These are phyloP conservation scores for Malthinus seriepunctatus DNA, from an alignment of 2,888 invertebrate genomes.

Conservation along the genomic window DNA sequence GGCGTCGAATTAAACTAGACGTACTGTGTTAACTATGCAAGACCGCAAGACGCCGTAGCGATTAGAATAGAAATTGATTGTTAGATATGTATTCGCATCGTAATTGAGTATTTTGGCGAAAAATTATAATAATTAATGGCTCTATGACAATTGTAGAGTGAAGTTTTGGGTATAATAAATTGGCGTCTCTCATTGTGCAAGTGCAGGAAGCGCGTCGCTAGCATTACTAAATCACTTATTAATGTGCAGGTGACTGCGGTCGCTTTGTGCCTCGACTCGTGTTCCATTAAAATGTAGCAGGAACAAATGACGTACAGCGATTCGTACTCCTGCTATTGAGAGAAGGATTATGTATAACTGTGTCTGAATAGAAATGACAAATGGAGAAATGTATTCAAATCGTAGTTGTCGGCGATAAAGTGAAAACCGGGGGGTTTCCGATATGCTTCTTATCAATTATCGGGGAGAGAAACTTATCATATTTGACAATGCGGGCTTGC, in stretches of 20 bases:
- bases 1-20: slow-evolving; percentile 45
- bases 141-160: slow-evolving; percentile 34
- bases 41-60: slow-evolving; percentile 8
- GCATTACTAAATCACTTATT: slow-evolving; percentile 43
- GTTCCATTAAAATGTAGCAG: slow-evolving; percentile 38
- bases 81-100: background rate
- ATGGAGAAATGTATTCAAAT: slow-evolving; percentile 36
- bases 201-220: slow-evolving; percentile 30
- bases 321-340: slow-evolving; percentile 48
- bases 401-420: slow-evolving; percentile 23
- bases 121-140: slow-evolving; percentile 32
- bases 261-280: slow-evolving; percentile 39
- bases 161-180: slow-evolving; percentile 32
- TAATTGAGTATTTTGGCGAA: slow-evolving; percentile 15
- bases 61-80: slow-evolving; percentile 18
- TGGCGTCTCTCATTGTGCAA: slow-evolving; percentile 35
- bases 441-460: slow-evolving; percentile 31
- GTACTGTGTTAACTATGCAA: slow-evolving; percentile 9
- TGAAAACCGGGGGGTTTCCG: slow-evolving; percentile 14
- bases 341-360: slow-evolving; percentile 39
- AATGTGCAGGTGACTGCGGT: slow-evolving; percentile 47
- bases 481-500: slow-evolving; percentile 35
- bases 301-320: slow-evolving; percentile 52
- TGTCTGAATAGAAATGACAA: slow-evolving; percentile 37
- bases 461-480: slow-evolving; percentile 41